Percentiles rank a stretch among this genome's conserved stretches.
Conservation (phyloP, 2,797 vertebrate species). For the Hozukius guyotensis region DNA sequence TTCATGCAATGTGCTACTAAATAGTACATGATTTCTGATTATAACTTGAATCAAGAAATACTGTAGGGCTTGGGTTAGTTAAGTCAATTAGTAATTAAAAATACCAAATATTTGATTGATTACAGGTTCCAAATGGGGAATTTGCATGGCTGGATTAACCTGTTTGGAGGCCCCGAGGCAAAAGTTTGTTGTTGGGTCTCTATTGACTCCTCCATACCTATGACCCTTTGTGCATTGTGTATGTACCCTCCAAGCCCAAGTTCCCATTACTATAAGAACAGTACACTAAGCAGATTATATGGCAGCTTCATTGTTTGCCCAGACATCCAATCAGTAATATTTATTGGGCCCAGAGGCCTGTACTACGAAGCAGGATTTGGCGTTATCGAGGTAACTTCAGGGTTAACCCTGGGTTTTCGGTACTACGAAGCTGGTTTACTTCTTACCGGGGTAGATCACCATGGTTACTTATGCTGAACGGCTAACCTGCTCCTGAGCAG, state of each 20-base stretch:
- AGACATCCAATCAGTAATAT: background rate
- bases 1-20: background rate
- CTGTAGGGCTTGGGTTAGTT: background rate
- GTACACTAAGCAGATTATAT: background rate
- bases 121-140: background rate
- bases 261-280: background rate
- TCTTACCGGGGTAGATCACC: too few species aligned
- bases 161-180: background rate
- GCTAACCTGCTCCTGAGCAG: too few species aligned
- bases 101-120: background rate
- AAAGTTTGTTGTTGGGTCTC: background rate
- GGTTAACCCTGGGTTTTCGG: too few species aligned
- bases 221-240: background rate
- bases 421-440: too few species aligned
- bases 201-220: background rate
- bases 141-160: background rate
- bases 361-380: too few species aligned
- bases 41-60: background rate
- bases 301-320: background rate
- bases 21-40: background rate
- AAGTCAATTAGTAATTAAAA: background rate
- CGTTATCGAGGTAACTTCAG: too few species aligned
- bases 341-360: background rate
- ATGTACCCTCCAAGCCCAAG: background rate
- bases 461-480: too few species aligned